phyloP scores from a whole-genome alignment of 2,113 vertebrate genomes.

The Thalassoma bifasciatum region DNA sequence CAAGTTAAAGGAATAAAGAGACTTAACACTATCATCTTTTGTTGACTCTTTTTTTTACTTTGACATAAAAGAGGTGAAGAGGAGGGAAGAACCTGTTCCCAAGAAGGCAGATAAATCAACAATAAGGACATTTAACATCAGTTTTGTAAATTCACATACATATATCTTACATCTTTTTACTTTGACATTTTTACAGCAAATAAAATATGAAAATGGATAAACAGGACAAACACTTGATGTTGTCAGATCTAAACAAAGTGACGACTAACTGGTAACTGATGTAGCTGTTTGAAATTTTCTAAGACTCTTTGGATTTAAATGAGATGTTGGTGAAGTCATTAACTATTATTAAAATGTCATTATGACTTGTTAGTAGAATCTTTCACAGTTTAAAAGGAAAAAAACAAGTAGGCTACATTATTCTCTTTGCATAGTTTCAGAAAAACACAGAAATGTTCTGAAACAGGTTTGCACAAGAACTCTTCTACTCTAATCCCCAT shows the following conservation, averaged over 20 bases:
- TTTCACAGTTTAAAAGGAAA: neutral
- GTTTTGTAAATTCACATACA: neutral
- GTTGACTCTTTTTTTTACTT: neutral
- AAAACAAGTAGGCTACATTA: too few relatives aligned
- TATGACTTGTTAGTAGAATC: neutral
- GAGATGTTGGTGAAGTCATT: neutral
- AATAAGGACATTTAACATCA: neutral
- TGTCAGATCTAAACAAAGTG: neutral
- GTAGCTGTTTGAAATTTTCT: neutral
- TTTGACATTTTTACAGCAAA: neutral
- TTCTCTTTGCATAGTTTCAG: neutral
- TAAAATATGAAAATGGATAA: constrained; percentile 8
- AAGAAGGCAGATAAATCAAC: neutral
- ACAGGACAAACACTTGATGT: constrained; percentile 3
- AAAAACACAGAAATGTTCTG: neutral
- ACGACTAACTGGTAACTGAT: neutral
- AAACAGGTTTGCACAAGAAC: neutral
- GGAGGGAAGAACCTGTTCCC: neutral
- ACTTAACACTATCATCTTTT: constrained; percentile 44
- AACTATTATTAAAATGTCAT: neutral
- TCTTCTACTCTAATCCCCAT: neutral
- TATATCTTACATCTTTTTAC: neutral
- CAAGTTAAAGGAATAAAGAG: constrained; percentile 73
- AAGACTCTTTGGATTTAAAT: neutral
- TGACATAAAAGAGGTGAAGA: constrained; percentile 4